These are phyloP conservation scores for Caenorhabditis sp. DNA, from an alignment of 2,888 invertebrate genomes.

Conservation along the genomic window DNA sequence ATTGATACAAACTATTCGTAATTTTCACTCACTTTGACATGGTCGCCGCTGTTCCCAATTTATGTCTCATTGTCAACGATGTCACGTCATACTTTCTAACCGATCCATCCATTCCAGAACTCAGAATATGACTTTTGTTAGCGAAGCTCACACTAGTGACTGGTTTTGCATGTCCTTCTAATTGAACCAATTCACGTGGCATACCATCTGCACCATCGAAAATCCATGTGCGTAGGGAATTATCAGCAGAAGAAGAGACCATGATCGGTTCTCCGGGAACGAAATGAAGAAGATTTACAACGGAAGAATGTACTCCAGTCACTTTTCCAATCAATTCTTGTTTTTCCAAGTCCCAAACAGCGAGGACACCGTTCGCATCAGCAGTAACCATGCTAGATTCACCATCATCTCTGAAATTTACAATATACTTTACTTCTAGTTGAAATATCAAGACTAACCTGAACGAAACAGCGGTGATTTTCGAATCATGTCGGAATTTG, in stretches of 20 bases:
- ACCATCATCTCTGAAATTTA: slow-evolving; percentile 63
- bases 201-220: slow-evolving; percentile 88
- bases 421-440: no score
- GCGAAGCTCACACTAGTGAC: slow-evolving; percentile 47
- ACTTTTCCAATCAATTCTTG: slow-evolving; percentile 81
- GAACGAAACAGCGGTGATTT: slow-evolving; percentile 61
- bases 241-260: slow-evolving; percentile 68
- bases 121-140: slow-evolving; percentile 46
- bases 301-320: slow-evolving; percentile 80
- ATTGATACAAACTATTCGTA: background rate
- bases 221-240: slow-evolving; percentile 74
- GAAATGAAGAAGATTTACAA: slow-evolving; percentile 84
- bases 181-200: slow-evolving; percentile 70
- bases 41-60: slow-evolving; percentile 59
- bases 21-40: slow-evolving; percentile 6
- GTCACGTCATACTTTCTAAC: slow-evolving; percentile 59
- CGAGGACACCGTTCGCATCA: slow-evolving; percentile 80
- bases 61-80: slow-evolving; percentile 52
- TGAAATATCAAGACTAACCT: slow-evolving; percentile 48
- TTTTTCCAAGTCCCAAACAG: slow-evolving; percentile 86
- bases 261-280: slow-evolving; percentile 88
- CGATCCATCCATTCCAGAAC: slow-evolving; percentile 62
- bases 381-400: slow-evolving; percentile 60
- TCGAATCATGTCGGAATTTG: slow-evolving; percentile 84
- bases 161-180: slow-evolving; percentile 73